These are phyloP conservation scores for Pollicipes pollicipes DNA, from an alignment of 1,140 invertebrate genomes.

Conservation along the genomic window DNA sequence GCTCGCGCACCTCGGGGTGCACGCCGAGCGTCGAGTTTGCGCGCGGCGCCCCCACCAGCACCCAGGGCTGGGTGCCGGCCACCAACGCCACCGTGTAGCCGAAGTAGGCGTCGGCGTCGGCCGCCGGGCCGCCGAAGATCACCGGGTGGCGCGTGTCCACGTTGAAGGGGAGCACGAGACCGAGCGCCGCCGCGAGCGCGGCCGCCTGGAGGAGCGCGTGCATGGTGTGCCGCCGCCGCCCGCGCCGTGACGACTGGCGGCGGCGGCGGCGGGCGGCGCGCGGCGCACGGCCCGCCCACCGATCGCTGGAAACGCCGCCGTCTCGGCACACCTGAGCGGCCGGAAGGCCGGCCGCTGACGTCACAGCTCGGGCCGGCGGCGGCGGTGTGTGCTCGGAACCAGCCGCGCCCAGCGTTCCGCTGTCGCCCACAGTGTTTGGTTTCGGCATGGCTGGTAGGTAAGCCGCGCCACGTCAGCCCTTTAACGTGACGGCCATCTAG, in stretches of 20 bases:
- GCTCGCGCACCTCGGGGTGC: constrained; percentile 10
- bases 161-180: neutral
- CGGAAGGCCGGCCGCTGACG: neutral
- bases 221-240: neutral
- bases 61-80: constrained; percentile 8
- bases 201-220: neutral
- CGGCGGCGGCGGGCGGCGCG: too few species aligned
- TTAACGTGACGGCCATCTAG: too few species aligned
- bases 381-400: too few species aligned
- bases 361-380: too few species aligned
- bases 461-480: too few species aligned
- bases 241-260: neutral
- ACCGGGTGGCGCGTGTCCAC: neutral
- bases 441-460: neutral
- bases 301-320: neutral
- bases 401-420: neutral
- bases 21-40: constrained; percentile 13
- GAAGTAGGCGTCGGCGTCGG: neutral
- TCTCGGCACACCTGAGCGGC: neutral
- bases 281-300: neutral
- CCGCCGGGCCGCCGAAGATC: neutral
- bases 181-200: neutral
- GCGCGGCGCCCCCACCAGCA: constrained; percentile 17
- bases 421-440: neutral
- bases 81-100: neutral